Conservation (phyloP, 2,797 vertebrate genomes). For the Gobionotothen gibberifrons region DNA sequence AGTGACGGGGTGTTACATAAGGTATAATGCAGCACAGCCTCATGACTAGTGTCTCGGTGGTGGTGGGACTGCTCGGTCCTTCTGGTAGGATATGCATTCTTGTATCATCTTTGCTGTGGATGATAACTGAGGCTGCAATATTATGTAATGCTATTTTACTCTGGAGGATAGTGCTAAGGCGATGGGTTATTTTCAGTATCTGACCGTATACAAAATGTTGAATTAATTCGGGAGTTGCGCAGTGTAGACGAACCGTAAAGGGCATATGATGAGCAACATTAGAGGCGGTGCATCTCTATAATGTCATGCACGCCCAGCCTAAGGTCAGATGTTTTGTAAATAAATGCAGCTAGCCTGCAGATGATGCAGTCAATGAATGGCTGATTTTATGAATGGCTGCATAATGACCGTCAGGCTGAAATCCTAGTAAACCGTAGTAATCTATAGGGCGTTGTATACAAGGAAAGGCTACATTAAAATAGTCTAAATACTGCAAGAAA, state of each 20-base stretch:
- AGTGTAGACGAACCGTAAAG: conserved; percentile 52
- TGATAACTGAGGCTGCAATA: conserved; percentile 7
- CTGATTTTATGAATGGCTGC: conserved; percentile 73
- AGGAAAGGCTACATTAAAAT: neutral
- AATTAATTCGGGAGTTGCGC: conserved; percentile 57
- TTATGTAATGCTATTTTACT: neutral
- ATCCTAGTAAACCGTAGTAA: conserved; percentile 29
- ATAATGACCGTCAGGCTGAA: conserved; percentile 8
- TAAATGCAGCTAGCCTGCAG: conserved; percentile 20
- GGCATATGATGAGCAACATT: conserved; percentile 49
- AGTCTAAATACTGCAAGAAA: neutral
- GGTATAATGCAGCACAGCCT: conserved; percentile 78
- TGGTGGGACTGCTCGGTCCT: conserved; percentile 65
- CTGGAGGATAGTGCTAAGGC: neutral
- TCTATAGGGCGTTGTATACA: conserved; percentile 1
- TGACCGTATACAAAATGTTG: conserved; percentile 15
- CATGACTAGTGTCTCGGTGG: conserved; percentile 69
- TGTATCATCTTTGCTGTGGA: conserved; percentile 41
- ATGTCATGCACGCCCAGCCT: conserved; percentile 50
- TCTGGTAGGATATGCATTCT: conserved; percentile 59
- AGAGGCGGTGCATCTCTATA: conserved; percentile 44
- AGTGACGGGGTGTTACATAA: conserved; percentile 81
- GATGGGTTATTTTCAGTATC: conserved; percentile 1
- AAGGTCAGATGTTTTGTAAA: conserved; percentile 46
- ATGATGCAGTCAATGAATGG: conserved; percentile 51